Conservation (phyloP, 1,140 invertebrate genomes). For the Platyscapa corneri region DNA sequence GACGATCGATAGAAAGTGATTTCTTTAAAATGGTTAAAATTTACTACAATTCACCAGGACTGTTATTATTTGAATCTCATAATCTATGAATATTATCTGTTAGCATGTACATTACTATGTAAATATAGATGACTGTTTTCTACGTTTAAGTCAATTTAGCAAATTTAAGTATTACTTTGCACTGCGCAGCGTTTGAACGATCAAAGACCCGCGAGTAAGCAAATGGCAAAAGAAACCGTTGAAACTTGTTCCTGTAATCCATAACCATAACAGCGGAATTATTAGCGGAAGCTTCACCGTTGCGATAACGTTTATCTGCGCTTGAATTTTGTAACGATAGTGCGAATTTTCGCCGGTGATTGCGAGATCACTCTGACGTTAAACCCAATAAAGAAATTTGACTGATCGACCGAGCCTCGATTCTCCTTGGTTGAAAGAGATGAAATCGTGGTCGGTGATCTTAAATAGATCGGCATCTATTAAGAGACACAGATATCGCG, state of each 20-base stretch:
- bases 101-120: no score
- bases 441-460: constrained; percentile 39
- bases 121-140: not conserved
- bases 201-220: not conserved
- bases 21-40: not conserved
- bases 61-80: not conserved
- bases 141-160: not conserved
- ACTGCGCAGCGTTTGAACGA: not conserved
- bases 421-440: constrained; percentile 24
- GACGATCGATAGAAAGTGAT: not conserved
- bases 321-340: constrained; percentile 11
- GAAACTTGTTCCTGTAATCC: not conserved
- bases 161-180: not conserved
- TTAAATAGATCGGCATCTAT: constrained; percentile 38
- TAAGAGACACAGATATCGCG: not conserved
- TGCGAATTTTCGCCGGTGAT: not conserved
- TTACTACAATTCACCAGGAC: not conserved
- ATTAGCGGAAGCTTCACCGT: not conserved
- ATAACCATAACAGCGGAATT: not conserved
- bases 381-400: constrained; percentile 25
- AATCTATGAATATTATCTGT: no score
- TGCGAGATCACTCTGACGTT: constrained; percentile 24
- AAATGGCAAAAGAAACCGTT: not conserved
- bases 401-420: constrained; percentile 10
- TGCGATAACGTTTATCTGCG: not conserved